Evolutionary conservation across 2,113 vertebrate species (phyloP).

Genomic region (Falco punctatus): DNA sequence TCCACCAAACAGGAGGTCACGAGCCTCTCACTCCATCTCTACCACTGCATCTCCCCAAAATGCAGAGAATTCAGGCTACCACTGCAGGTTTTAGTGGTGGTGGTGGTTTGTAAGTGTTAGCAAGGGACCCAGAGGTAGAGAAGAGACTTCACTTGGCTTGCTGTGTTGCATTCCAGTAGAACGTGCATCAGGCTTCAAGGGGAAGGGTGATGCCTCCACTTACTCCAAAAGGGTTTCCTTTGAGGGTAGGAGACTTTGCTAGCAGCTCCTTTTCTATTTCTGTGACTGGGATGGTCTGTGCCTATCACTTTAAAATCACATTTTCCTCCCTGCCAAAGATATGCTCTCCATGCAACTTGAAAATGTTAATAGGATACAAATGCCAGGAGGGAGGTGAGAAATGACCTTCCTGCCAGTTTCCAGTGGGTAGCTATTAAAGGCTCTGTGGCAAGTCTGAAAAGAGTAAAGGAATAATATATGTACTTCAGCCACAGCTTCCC

Average conservation of each 20-base stretch:
- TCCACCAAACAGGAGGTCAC: neutral
- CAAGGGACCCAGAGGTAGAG: neutral
- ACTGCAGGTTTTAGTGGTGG: neutral
- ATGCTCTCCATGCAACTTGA: neutral
- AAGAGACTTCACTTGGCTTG: neutral
- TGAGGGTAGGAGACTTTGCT: neutral
- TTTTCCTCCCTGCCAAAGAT: constrained; percentile 27
- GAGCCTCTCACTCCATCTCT: neutral
- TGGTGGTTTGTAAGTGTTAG: neutral
- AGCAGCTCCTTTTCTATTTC: neutral
- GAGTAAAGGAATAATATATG: neutral
- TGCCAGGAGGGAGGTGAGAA: neutral
- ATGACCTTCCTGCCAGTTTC: constrained; percentile 31
- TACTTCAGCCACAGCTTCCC: constrained; percentile 2
- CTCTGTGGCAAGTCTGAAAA: constrained; percentile 17
- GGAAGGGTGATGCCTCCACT: neutral
- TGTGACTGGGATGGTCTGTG: neutral
- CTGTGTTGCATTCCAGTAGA: neutral
- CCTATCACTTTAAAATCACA: constrained; percentile 16
- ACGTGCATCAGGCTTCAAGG: neutral
- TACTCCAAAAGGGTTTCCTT: neutral
- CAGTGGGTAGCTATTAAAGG: constrained; percentile 42
- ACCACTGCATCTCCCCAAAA: neutral
- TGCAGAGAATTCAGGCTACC: neutral
- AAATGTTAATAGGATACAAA: constrained; percentile 21